A percentile compares a stretch with the other conserved stretches of the same genome.
These are phyloP conservation scores for Petroica traversi DNA, from an alignment of 2,113 vertebrate genomes.

Conservation along the genomic window DNA sequence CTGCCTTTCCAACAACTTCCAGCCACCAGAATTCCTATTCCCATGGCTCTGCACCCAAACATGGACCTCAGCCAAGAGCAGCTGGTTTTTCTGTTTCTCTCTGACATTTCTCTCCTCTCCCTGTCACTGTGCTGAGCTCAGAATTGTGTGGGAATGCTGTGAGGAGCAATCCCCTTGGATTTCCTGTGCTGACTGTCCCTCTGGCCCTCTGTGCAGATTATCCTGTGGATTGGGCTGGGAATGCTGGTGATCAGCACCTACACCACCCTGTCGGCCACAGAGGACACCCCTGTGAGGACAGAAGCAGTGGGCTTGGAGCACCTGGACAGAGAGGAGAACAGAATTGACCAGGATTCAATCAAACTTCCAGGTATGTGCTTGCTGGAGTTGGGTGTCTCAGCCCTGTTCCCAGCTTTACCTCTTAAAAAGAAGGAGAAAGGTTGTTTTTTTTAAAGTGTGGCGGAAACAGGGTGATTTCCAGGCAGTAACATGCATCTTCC, in stretches of 20 bases:
- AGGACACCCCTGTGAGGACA: slow-evolving; percentile 52
- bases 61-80: not conserved
- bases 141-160: not conserved
- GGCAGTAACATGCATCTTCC: not conserved
- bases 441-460: not conserved
- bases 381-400: not conserved
- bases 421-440: not conserved
- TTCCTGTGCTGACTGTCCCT: not conserved
- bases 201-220: slow-evolving; percentile 75
- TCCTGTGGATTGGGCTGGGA: slow-evolving; percentile 91
- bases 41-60: not conserved
- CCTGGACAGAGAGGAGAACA: not conserved
- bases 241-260: slow-evolving; percentile 93
- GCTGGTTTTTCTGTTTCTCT: not conserved
- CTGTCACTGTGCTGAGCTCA: not conserved
- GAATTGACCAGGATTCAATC: slow-evolving; percentile 27
- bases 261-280: slow-evolving; percentile 84
- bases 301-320: slow-evolving; percentile 55
- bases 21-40: not conserved
- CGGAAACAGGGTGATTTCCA: not conserved
- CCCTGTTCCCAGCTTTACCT: not conserved
- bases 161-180: not conserved
- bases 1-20: not conserved
- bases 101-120: not conserved
- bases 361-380: slow-evolving; percentile 71